These are phyloP conservation scores for Chaetodon trifasciatus DNA, from an alignment of 2,797 vertebrate species.

Conservation along the genomic window DNA sequence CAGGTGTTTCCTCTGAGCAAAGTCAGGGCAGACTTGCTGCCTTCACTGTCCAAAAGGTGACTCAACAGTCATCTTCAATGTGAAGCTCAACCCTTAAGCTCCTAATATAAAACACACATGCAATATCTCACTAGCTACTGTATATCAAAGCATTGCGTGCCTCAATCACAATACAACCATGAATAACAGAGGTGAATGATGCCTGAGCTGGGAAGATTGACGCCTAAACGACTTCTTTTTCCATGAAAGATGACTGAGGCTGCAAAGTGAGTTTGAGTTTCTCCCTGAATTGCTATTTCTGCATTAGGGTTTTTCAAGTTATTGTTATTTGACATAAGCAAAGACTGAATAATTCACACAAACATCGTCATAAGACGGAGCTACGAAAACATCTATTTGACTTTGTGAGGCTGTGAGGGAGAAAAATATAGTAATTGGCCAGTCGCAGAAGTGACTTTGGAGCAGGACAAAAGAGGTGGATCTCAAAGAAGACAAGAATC, in stretches of 20 bases:
- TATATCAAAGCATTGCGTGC: slow-evolving; percentile 41
- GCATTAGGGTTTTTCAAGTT: slow-evolving; percentile 55
- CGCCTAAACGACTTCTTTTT: slow-evolving; percentile 39
- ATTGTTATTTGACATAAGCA: slow-evolving; percentile 65
- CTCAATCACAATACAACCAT: slow-evolving; percentile 16
- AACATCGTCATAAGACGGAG: slow-evolving; percentile 45
- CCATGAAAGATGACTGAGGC: neutral
- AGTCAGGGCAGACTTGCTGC: slow-evolving; percentile 51
- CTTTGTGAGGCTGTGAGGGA: slow-evolving; percentile 53
- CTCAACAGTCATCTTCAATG: slow-evolving; percentile 56
- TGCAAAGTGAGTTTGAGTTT: slow-evolving; percentile 34
- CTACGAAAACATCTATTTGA: slow-evolving; percentile 68
- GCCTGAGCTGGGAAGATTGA: slow-evolving; percentile 25
- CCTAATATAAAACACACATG: slow-evolving; percentile 61
- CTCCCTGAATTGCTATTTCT: slow-evolving; percentile 40
- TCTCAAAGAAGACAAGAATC: slow-evolving; percentile 46
- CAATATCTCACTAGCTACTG: slow-evolving; percentile 56
- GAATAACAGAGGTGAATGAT: slow-evolving; percentile 15
- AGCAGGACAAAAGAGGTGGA: slow-evolving; percentile 61
- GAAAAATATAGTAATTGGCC: slow-evolving; percentile 73
- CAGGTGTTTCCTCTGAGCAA: slow-evolving; percentile 81
- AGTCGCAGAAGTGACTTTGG: slow-evolving; percentile 65
- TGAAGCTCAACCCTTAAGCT: slow-evolving; percentile 51
- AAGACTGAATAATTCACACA: slow-evolving; percentile 62
- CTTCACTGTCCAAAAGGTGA: slow-evolving; percentile 55